Conservation (phyloP, 1,140 invertebrate genomes). For the Drosophila ananassae region DNA sequence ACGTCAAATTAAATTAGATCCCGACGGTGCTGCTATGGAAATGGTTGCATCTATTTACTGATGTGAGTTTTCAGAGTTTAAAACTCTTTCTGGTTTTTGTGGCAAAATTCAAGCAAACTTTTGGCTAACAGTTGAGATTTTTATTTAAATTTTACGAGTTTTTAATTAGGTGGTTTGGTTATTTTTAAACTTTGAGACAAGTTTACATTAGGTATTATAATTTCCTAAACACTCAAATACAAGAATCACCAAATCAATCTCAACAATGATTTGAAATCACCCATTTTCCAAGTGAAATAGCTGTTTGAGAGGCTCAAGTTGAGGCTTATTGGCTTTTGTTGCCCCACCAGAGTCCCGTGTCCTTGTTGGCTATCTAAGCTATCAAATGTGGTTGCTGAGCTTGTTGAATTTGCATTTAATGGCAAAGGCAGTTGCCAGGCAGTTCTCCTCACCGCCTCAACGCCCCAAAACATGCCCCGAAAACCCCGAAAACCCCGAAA, state of each 20-base stretch:
- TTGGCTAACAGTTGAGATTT: background rate
- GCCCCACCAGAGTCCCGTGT: slow-evolving; percentile 1
- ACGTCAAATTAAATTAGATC: slow-evolving; percentile 6
- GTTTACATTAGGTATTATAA: background rate
- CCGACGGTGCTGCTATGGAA: background rate
- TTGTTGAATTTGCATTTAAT: slow-evolving; percentile 58
- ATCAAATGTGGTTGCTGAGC: slow-evolving; percentile 40
- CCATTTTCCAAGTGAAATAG: background rate
- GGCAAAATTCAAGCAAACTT: background rate
- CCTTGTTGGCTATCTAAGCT: slow-evolving; percentile 16
- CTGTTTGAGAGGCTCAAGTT: slow-evolving; percentile 14
- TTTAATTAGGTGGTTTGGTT: background rate
- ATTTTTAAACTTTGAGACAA: background rate
- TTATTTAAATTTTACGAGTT: background rate
- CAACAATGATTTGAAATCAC: too few species aligned
- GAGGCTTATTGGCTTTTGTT: slow-evolving; percentile 39
- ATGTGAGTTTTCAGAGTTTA: background rate
- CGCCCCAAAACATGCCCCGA: background rate
- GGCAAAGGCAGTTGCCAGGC: slow-evolving; percentile 12
- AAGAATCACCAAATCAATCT: too few species aligned
- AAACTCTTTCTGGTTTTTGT: background rate
- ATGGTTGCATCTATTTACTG: background rate
- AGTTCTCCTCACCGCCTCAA: background rate
- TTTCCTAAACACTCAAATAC: too few species aligned
- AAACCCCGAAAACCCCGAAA: background rate